These are phyloP conservation scores for Cynocephalus volans DNA, from an alignment of 2,113 vertebrate species.

Conservation along the genomic window DNA sequence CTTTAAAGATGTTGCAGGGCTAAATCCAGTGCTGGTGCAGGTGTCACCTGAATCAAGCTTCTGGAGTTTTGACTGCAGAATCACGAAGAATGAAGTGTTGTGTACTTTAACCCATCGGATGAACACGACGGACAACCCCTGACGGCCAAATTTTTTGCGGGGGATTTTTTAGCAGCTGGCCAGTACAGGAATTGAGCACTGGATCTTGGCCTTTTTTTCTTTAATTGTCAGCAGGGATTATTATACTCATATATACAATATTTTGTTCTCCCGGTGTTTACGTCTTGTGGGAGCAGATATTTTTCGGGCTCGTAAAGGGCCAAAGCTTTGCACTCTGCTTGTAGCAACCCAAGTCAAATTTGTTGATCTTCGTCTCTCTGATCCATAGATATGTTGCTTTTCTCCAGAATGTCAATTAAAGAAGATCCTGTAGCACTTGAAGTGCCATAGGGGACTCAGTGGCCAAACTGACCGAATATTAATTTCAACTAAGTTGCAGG, in stretches of 20 bases:
- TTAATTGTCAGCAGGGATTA: no score
- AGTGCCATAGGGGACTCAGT: constrained; percentile 2
- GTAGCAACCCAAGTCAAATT: constrained; percentile 26
- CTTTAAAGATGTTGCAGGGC: no score
- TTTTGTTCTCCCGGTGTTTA: background rate
- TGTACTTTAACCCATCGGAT: no score
- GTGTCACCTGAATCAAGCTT: no score
- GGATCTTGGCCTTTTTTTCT: no score
- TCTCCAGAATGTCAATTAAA: constrained; percentile 47
- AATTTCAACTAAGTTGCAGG: constrained; percentile 63
- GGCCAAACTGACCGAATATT: constrained; percentile 67
- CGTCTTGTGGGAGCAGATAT: rapidly evolving
- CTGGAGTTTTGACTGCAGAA: no score
- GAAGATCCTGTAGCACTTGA: constrained; percentile 42
- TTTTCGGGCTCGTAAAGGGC: rapidly evolving
- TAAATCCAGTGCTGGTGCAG: no score
- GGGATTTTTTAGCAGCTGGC: no score
- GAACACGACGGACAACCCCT: no score
- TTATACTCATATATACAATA: rapidly evolving
- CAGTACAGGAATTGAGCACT: no score
- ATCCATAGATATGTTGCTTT: constrained; percentile 20
- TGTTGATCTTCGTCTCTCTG: background rate
- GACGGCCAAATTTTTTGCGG: no score
- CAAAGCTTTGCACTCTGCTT: background rate
- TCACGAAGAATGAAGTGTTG: no score